Percentiles rank a stretch among this genome's conserved stretches.
These are phyloP conservation scores for Acromyrmex echinatior DNA, from an alignment of 1,140 invertebrate species.

Conservation along the genomic window DNA sequence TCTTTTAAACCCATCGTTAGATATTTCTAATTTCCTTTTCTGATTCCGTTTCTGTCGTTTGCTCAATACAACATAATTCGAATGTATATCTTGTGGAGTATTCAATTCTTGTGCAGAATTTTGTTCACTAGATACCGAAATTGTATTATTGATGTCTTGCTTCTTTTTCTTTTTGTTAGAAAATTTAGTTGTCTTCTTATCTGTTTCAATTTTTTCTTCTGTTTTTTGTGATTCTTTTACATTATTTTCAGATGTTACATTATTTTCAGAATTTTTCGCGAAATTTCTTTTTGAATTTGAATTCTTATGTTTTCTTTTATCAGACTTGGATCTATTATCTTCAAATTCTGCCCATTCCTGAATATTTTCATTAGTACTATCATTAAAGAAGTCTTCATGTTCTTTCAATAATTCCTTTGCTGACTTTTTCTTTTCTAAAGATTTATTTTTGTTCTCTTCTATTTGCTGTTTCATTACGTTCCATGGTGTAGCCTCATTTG, in stretches of 20 bases:
- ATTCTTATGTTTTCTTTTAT: slow-evolving; percentile 71
- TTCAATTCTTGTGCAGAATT: slow-evolving; percentile 24
- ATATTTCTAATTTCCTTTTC: slow-evolving; percentile 51
- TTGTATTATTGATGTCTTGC: slow-evolving; percentile 9
- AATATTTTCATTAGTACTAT: slow-evolving; percentile 66
- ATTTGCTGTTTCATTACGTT: slow-evolving; percentile 89
- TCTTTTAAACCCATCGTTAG: slow-evolving; percentile 22
- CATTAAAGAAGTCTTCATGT: slow-evolving; percentile 72
- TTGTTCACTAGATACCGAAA: not conserved
- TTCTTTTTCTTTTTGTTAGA: slow-evolving; percentile 65
- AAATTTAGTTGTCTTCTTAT: slow-evolving; percentile 33
- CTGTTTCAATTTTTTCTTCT: slow-evolving; percentile 37
- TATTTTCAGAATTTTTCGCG: slow-evolving; percentile 49
- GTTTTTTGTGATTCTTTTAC: not conserved
- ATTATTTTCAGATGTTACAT: slow-evolving; percentile 40
- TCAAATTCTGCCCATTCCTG: slow-evolving; percentile 83
- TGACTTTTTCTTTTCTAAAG: slow-evolving; percentile 81
- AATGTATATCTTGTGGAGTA: slow-evolving; percentile 38
- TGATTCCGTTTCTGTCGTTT: slow-evolving; percentile 82
- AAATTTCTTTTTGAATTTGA: slow-evolving; percentile 64
- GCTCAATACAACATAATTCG: slow-evolving; percentile 67
- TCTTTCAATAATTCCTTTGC: slow-evolving; percentile 79
- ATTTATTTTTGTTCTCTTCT: slow-evolving; percentile 83
- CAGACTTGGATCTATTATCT: slow-evolving; percentile 68
- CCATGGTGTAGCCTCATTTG: slow-evolving; percentile 91